These are phyloP conservation scores for Amphimedon queenslandica DNA, from an alignment of 37 sponge, comb jelly and placozoan genomes.

Conservation along the genomic window DNA sequence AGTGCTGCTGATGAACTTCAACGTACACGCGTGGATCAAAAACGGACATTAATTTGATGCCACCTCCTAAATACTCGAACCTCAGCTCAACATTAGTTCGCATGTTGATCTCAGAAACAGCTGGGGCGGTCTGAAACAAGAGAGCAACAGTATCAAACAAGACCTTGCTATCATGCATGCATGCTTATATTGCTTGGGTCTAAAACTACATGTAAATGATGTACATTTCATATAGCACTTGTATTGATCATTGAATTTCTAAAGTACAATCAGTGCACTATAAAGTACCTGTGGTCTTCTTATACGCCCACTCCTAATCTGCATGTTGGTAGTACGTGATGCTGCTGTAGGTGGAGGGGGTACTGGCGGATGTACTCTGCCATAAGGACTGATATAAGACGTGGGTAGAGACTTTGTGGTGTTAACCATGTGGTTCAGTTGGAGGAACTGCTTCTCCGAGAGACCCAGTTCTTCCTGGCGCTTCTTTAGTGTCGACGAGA, in stretches of 20 bases:
- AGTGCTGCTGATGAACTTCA: constrained; percentile 91
- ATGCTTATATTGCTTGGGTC: background rate
- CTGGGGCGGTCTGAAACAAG: too few relatives aligned
- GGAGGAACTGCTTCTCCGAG: constrained; percentile 7
- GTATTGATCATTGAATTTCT: too few relatives aligned
- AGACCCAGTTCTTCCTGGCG: constrained; percentile 11
- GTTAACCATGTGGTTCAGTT: background rate
- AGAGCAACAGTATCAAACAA: too few relatives aligned
- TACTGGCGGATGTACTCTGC: background rate
- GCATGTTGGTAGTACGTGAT: background rate
- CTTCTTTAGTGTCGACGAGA: background rate
- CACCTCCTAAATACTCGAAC: background rate
- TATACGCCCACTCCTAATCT: background rate
- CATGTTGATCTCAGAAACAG: too few relatives aligned
- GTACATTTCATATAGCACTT: constrained; percentile 9
- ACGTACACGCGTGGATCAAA: background rate
- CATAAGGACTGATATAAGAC: background rate
- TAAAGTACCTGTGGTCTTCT: background rate
- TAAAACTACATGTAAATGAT: background rate
- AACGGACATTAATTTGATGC: background rate
- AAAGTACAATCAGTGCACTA: too few relatives aligned
- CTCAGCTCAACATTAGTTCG: background rate
- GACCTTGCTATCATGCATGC: background rate
- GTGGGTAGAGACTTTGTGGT: background rate
- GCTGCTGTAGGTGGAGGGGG: background rate